These are phyloP conservation scores for Drosophila acutilabella DNA, from an alignment of 2,888 invertebrate genomes.

Conservation along the genomic window DNA sequence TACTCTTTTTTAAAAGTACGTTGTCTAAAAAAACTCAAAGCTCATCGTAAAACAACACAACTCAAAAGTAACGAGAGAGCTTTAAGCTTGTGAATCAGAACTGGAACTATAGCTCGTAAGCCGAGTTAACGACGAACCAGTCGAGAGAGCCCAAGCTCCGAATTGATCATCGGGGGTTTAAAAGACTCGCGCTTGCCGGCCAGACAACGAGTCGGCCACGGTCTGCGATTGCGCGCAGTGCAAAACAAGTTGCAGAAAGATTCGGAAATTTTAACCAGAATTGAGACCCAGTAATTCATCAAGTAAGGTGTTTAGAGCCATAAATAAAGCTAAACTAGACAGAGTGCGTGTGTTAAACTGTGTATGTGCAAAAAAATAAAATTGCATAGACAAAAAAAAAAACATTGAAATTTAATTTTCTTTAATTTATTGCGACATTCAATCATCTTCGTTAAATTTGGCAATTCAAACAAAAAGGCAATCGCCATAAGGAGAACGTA, in stretches of 20 bases:
- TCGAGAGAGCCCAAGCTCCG: conserved; percentile 22
- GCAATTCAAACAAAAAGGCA: conserved; percentile 55
- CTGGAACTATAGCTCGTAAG: conserved; percentile 38
- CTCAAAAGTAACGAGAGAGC: conserved; percentile 26
- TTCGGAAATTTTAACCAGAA: conserved; percentile 31
- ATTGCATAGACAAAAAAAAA: conserved; percentile 5
- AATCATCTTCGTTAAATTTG: conserved; percentile 53
- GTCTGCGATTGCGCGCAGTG: conserved; percentile 80
- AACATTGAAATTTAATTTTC: conserved; percentile 32
- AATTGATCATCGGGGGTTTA: conserved; percentile 53
- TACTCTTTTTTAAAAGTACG: too few relatives aligned
- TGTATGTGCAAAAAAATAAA: conserved; percentile 7
- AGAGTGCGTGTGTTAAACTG: conserved; percentile 40
- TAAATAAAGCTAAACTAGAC: conserved; percentile 38
- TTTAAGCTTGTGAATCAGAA: conserved; percentile 22
- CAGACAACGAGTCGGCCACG: conserved; percentile 75
- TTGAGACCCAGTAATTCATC: conserved; percentile 24
- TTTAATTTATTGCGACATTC: conserved; percentile 34
- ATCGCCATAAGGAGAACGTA: conserved; percentile 56
- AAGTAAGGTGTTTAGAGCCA: conserved; percentile 33
- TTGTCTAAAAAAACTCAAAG: too few relatives aligned
- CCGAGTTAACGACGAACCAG: conserved; percentile 20
- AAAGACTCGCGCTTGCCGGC: conserved; percentile 71
- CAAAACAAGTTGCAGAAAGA: conserved; percentile 46
- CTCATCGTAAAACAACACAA: conserved; percentile 2